A percentile compares a stretch with the other conserved stretches of the same genome.
Evolutionary conservation across 2,888 invertebrate genomes (phyloP).

Genomic region (Merodon equestris): DNA sequence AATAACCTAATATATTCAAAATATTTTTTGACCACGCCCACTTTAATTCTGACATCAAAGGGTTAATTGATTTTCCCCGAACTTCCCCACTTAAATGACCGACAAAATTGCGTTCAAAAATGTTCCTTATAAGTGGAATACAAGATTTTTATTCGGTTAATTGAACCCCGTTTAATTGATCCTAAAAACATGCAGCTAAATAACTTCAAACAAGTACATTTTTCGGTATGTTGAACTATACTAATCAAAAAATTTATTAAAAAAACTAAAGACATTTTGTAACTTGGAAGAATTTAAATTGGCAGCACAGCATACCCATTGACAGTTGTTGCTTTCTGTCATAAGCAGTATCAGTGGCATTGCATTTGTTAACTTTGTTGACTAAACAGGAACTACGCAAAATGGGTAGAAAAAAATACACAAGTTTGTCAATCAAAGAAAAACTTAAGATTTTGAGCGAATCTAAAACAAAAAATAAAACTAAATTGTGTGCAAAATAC

Average conservation of each 20-base stretch:
- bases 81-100: slow-evolving; percentile 11
- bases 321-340: no score
- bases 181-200: slow-evolving; percentile 7
- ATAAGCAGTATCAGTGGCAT: neutral
- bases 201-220: slow-evolving; percentile 8
- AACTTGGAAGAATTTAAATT: slow-evolving; percentile 9
- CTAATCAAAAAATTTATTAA: neutral
- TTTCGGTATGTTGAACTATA: slow-evolving; percentile 9
- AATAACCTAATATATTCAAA: no score
- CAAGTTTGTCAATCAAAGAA: slow-evolving; percentile 25
- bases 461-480: slow-evolving; percentile 21
- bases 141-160: slow-evolving; percentile 11
- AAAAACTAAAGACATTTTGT: slow-evolving; percentile 4
- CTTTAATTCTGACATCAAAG: no score
- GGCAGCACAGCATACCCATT: slow-evolving; percentile 3
- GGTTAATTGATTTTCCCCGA: no score
- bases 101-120: slow-evolving; percentile 16
- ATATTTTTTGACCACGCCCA: no score
- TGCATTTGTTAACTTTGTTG: slow-evolving; percentile 4
- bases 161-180: slow-evolving; percentile 23
- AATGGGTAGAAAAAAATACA: slow-evolving; percentile 19
- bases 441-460: slow-evolving; percentile 21
- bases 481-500: slow-evolving; percentile 24
- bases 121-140: slow-evolving; percentile 12
- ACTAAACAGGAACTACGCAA: neutral